Evolutionary conservation across 2,113 vertebrate species (phyloP).

Genomic region (Prionailurus bengalensis): DNA sequence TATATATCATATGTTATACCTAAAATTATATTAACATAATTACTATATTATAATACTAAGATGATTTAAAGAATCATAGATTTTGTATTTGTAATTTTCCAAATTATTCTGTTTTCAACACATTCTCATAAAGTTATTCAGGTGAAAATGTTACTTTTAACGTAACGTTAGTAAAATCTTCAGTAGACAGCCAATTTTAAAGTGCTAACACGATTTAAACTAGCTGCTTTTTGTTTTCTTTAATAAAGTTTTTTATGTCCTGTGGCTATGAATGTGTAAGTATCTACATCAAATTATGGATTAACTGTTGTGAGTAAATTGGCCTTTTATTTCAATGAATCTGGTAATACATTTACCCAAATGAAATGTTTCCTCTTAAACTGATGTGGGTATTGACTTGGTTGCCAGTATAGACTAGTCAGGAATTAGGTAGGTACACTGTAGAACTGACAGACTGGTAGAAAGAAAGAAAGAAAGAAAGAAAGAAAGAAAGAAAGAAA

Average conservation of each 20-base stretch:
- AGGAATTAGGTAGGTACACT: neutral
- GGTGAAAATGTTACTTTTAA: neutral
- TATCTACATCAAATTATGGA: neutral
- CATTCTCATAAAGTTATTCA: neutral
- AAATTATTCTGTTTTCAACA: neutral
- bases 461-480: neutral
- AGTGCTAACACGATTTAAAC: neutral
- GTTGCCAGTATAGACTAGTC: neutral
- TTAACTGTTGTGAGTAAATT: neutral
- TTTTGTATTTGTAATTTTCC: neutral
- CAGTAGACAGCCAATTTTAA: neutral
- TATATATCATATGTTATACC: neutral
- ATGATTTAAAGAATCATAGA: neutral
- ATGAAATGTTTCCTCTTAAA: neutral
- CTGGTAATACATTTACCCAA: neutral
- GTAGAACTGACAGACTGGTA: neutral
- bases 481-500: no score
- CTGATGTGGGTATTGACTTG: neutral
- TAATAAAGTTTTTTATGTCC: neutral
- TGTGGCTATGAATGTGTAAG: neutral
- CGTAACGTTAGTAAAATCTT: neutral
- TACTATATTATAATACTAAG: neutral
- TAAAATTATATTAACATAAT: neutral
- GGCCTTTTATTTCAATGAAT: constrained; percentile 5
- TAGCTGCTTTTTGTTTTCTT: neutral